Conservation (phyloP, 2,888 invertebrate genomes). For the Diogma glabrata region DNA sequence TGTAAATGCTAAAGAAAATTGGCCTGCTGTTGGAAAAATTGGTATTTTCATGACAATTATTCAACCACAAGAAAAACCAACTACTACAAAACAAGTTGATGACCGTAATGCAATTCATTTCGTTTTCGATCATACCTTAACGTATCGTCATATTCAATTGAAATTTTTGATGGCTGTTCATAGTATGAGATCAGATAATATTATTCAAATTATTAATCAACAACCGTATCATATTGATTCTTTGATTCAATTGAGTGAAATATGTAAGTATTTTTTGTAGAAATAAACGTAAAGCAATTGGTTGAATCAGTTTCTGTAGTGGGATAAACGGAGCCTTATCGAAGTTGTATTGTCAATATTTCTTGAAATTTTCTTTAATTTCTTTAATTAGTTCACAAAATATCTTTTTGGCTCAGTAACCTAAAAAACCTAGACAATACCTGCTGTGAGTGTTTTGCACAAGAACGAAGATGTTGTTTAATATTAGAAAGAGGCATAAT, state of each 20-base stretch:
- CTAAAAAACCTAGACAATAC: too few species aligned
- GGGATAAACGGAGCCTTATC: too few species aligned
- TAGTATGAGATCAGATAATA: constrained; percentile 63
- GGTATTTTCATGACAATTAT: constrained; percentile 60
- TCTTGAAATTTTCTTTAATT: not conserved
- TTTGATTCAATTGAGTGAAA: constrained; percentile 66
- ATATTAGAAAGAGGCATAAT: too few species aligned
- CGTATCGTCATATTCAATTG: constrained; percentile 62
- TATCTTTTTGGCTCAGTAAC: too few species aligned
- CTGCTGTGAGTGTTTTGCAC: too few species aligned
- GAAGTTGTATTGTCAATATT: not conserved
- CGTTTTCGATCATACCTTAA: constrained; percentile 58
- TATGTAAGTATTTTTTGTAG: constrained; percentile 42
- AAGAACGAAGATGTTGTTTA: too few species aligned
- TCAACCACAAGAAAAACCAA: constrained; percentile 26
- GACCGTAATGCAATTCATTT: constrained; percentile 46
- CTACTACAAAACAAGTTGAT: constrained; percentile 20
- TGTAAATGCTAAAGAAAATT: constrained; percentile 56
- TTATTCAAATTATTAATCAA: constrained; percentile 58
- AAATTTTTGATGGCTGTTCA: constrained; percentile 68
- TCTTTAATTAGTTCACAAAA: too few species aligned
- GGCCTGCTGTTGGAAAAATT: constrained; percentile 58
- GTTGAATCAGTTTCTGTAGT: too few species aligned
- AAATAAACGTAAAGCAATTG: too few species aligned
- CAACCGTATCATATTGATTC: constrained; percentile 74